Evolutionary conservation across 2,888 invertebrate species (phyloP), one percentile per base, ranked within the genome.

Genomic region (Hemithea aestivaria): DNA sequence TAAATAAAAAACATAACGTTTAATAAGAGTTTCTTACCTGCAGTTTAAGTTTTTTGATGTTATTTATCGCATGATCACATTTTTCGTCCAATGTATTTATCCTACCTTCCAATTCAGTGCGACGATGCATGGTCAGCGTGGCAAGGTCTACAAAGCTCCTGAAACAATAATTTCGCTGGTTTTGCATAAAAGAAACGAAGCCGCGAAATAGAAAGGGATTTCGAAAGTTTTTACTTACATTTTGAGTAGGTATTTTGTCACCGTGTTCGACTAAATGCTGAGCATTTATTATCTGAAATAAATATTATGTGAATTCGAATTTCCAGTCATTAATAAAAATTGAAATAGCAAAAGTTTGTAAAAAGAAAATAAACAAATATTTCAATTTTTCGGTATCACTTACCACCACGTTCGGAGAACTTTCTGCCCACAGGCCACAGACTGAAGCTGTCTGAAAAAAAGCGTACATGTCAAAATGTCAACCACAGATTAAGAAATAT

Each of bases 121-220:
- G 71, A 8, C 83, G 71, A 49, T 83, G 80, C 44, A 78, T 49
- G 4, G 84, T 73, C 45, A 84, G 46, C 23, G 78, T 79, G 9
- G 78, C 81, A 4, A 85, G 63, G 40, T 83, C 78, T 25, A 84
- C 62, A 45, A 73, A 83, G 66, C 85, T 87, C 85, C 85, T 87
- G 48, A 43, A 75, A 62, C 21, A 27, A 20, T 40, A 52, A 24
- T 7, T 8, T 23, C 28, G 16, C 26, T 10, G 7, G 20, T 29
- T 29, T 20, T 21, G 6, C 6, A 9, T 10, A 10, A 20, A 6
- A 23, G 3, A 20, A 35, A 26, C 21, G n/a, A 26, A 10, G 10
- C 28, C 22, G 25, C 20, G 36, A 43, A 42, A 37, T 35, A 53
- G 51, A 56, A 58, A 55, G 50, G 48, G 24, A 43, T 8, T 36